Percentiles rank a stretch among this genome's conserved stretches.
Evolutionary conservation across 2,888 invertebrate species (phyloP).

Genomic region (Dusona sp.): DNA sequence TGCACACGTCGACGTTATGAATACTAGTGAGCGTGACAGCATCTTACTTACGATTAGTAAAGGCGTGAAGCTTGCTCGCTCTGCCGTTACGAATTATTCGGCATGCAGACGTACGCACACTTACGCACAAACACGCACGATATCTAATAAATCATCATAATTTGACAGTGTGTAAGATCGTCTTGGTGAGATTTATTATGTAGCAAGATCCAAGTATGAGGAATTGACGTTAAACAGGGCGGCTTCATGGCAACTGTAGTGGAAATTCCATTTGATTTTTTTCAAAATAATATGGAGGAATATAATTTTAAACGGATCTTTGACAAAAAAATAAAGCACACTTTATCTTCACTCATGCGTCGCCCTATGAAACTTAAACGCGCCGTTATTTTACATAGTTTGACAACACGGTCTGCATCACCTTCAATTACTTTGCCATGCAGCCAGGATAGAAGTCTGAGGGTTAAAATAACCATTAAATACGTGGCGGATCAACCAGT

Average conservation of each 20-base stretch:
- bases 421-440: conserved; percentile 25
- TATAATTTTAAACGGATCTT: neutral
- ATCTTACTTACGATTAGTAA: conserved; percentile 69
- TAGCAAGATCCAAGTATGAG: neutral
- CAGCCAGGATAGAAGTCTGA: neutral
- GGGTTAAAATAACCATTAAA: conserved; percentile 34
- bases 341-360: neutral
- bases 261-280: neutral
- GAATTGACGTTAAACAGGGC: neutral
- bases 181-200: neutral
- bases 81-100: conserved; percentile 65
- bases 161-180: neutral
- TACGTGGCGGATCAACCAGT: conserved; percentile 3
- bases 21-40: conserved; percentile 66
- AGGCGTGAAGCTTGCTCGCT: conserved; percentile 65
- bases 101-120: neutral
- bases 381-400: conserved; percentile 14
- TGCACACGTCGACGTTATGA: conserved; percentile 59
- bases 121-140: conserved; percentile 15
- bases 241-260: too few species aligned
- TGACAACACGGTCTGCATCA: conserved; percentile 18
- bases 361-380: neutral
- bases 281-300: neutral
- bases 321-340: neutral
- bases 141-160: conserved; percentile 6